Evolutionary conservation across 2,113 vertebrate species (phyloP).

Genomic region (Pithys albifrons): DNA sequence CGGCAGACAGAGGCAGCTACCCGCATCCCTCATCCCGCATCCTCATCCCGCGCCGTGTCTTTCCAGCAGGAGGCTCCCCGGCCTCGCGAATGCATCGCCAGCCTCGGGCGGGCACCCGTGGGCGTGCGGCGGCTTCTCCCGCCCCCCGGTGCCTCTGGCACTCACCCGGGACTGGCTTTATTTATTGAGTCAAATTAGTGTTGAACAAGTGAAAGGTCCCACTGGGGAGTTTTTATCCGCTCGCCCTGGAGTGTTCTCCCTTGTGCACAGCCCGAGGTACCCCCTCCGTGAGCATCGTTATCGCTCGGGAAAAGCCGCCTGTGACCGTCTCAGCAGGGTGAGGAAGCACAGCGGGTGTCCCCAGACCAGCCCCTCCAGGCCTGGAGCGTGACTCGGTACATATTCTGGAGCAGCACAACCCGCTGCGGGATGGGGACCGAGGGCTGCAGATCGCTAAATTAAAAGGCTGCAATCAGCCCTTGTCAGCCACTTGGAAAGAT

Average conservation of each 20-base stretch:
- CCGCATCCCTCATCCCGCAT: background rate
- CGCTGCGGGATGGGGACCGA: fast-evolving
- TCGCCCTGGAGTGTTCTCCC: too few relatives aligned
- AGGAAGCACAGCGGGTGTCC: background rate
- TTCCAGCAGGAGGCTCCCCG: conserved; percentile 53
- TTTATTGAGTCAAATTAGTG: background rate
- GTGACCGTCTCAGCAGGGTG: background rate
- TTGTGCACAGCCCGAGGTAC: fast-evolving
- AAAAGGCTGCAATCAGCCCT: background rate
- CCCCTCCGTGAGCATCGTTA: fast-evolving
- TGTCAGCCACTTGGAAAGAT: background rate
- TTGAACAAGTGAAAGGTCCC: background rate
- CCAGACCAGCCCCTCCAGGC: background rate
- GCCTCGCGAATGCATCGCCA: background rate
- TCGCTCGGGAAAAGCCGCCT: background rate
- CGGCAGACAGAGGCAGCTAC: background rate
- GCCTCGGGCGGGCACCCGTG: background rate
- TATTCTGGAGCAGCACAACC: background rate
- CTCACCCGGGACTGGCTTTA: background rate
- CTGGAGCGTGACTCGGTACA: fast-evolving
- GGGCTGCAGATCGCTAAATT: background rate
- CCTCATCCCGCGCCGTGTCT: background rate
- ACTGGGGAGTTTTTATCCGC: fast-evolving
- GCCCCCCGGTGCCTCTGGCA: background rate
- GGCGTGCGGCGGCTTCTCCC: too few relatives aligned